These are phyloP conservation scores for Apaloderma vittatum DNA, from an alignment of 2,113 vertebrate species.

Conservation along the genomic window DNA sequence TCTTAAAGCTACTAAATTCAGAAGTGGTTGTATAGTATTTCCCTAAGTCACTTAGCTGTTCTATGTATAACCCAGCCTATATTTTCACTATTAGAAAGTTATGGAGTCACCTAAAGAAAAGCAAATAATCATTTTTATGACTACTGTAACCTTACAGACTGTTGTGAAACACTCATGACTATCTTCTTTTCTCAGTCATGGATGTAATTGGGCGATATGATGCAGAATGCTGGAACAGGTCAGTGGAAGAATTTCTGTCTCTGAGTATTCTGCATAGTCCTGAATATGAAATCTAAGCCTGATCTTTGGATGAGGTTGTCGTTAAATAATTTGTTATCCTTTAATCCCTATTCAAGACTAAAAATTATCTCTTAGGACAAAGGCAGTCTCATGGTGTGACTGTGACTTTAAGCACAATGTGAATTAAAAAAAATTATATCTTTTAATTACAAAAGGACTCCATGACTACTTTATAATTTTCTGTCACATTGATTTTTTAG, in stretches of 20 bases:
- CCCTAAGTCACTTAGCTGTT: not conserved
- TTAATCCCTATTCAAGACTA: not conserved
- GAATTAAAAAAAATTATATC: not conserved
- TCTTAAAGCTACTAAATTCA: not conserved
- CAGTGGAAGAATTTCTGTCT: not conserved
- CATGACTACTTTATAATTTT: not conserved
- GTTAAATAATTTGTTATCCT: not conserved
- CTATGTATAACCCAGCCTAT: not conserved
- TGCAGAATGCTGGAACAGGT: not conserved
- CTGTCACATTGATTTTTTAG: not conserved
- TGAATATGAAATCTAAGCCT: not conserved
- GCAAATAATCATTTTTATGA: not conserved
- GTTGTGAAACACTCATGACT: not conserved
- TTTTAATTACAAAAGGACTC: not conserved
- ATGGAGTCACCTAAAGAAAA: not conserved
- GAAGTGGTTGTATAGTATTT: not conserved
- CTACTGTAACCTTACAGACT: accelerated
- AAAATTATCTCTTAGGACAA: not conserved
- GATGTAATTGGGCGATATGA: not conserved
- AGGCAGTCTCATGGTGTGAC: accelerated
- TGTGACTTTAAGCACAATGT: not conserved
- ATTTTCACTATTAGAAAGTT: not conserved
- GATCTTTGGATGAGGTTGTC: not conserved
- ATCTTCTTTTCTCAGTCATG: not conserved
- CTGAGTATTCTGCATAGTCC: not conserved